Evolutionary conservation across 2,888 invertebrate genomes (phyloP), one percentile per base, ranked within the genome.

Genomic region (Epicampocera succincta): DNA sequence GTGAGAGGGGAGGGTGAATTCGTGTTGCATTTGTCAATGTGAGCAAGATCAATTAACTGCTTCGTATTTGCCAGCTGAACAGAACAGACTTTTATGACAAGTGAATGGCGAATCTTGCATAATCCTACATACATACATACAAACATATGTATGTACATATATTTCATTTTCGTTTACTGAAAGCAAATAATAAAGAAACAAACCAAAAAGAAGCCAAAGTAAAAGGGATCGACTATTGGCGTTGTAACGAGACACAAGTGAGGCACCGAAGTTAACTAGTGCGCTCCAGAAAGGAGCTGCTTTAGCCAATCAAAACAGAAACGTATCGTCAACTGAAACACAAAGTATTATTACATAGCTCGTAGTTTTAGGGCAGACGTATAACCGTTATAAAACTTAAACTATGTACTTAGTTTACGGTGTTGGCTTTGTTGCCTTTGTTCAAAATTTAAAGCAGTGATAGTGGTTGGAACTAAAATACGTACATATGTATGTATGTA

Each of bases 291-390:
- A 33, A 1, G 44, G 61, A 80, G 79, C 65, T 80, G 74, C 17
- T 80, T 80, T 69, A 74, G 68, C 79, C 74, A 74, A 61, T 56
- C 48, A 12, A 25, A 25, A 13, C 21, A 21, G 38, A 15, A 46
- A 12, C 33, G 15, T 46, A 3, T 9, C 25, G 9, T 25, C 4
- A 5, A 11, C 8, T 9, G 8, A 33, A 33, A 33, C 8, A 33
- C 33, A 33, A 33, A 25, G 2, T 25, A 25, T 25, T 25, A 25
- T 25, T 3, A n/a, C n/a, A n/a, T n/a, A 25, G 25, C 2, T 25
- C 25, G 3, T 25, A 25, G 25, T 25, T 25, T 25, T n/a, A n/a
- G n/a, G n/a, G n/a, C n/a, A n/a, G n/a, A n/a, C n/a, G n/a, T n/a
- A n/a, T n/a, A n/a, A n/a, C n/a, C n/a, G n/a, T n/a, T n/a, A n/a